Evolutionary conservation across 2,113 vertebrate genomes (phyloP), one percentile per base, ranked within the genome.

Genomic region (Macrotis lagotis): DNA sequence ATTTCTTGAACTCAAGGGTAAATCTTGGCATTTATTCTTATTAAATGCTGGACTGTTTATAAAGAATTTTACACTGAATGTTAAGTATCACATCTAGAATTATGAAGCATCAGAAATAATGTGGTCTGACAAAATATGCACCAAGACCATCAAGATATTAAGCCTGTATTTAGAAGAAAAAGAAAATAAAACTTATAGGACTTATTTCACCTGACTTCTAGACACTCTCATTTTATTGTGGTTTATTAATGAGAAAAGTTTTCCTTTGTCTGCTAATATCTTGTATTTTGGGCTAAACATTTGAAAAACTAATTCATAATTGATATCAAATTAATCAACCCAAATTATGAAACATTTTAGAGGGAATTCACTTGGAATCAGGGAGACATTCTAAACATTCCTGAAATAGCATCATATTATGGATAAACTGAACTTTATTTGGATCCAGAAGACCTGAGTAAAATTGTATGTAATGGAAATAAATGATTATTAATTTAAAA

Each of bases 211-310:
- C 28, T 96, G 95, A 51, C 55, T 97, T 96, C 53, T 93, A 91
- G 91, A 48, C 48, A 96, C 92, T 96, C 26, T 89, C 96, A 96
- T 59, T 59, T 51, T 91, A 92, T 74, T 94, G 51, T 47, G 94
- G 95, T 93, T 96, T 96, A 94, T 98, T 90, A 59, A 94, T 51
- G 0, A 96, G 96, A 98, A 96, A 90, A 95, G 90, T 98, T 98
- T 96, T 90, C 97, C 97, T 97, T 96, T 96, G 96, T 96, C 90
- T 92, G 55, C 53, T 97, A 96, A 96, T 96, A 91, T 59, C 52
- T 95, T 53, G 83, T 92, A 91, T 93, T 51, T 59, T 31, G 28
- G 28, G 10, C 8, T 59, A 93, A 53, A 91, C 94, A 97, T 97
- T 96, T 96, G 92, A 90, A 97, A 59, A 97, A 96, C 95, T 96